Conservation (phyloP, 2,113 vertebrate genomes). For the Gallinago undulata region DNA sequence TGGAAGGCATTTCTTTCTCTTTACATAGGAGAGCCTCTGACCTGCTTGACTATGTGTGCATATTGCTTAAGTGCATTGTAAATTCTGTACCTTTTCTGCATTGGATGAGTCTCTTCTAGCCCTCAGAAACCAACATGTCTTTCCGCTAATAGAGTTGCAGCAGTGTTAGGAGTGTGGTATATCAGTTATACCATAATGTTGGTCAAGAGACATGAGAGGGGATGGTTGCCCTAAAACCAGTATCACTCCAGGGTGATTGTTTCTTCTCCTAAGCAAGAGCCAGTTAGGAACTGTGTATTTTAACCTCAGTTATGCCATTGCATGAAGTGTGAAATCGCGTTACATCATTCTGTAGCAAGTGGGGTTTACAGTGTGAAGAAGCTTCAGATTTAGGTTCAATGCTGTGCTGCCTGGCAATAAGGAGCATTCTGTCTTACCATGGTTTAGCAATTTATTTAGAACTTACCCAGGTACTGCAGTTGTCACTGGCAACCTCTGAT, state of each 20-base stretch:
- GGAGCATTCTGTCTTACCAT: background rate
- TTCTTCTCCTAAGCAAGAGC: background rate
- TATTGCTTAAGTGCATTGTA: background rate
- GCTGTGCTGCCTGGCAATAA: background rate
- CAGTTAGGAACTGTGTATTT: background rate
- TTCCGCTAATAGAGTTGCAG: background rate
- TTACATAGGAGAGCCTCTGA: background rate
- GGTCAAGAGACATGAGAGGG: background rate
- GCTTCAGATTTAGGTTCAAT: background rate
- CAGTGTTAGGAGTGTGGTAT: background rate
- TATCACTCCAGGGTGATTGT: background rate
- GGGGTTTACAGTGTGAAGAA: background rate
- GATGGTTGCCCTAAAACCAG: background rate
- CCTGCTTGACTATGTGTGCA: background rate
- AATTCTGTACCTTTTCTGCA: background rate
- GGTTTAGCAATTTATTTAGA: background rate
- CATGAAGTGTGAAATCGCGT: background rate
- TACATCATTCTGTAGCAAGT: background rate
- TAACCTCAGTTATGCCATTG: background rate
- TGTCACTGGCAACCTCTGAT: background rate
- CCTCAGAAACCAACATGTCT: background rate
- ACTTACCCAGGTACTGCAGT: background rate
- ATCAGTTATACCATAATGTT: background rate
- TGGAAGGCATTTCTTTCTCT: background rate
- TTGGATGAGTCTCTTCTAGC: background rate